Evolutionary conservation across 2,113 vertebrate genomes (phyloP), one percentile per base, ranked within the genome.

Genomic region (Sylvia atricapilla): DNA sequence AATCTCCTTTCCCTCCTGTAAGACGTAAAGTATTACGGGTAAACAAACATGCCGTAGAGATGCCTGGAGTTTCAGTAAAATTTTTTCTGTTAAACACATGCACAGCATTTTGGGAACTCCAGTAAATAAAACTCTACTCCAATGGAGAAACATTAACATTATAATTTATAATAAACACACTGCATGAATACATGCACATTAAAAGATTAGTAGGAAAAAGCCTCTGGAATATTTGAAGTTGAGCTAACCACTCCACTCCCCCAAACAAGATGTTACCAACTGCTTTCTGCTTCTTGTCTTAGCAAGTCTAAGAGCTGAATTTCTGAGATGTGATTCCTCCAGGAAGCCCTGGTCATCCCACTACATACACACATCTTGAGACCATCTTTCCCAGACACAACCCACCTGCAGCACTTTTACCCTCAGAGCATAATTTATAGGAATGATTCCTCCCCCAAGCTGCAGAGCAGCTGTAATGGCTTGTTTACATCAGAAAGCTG

Each of bases 401-500:
- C 28, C 50, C 79, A 84, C 53, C 72, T 60, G 27, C 18, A 50
- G 11, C 19, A 27, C 69, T 85, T 78, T 25, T 44, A 59, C 31
- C 50, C 74, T 64, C 53, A 18, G 27, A 75, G 24, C 17, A 52
- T 13, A 37, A 33, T 52, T 94, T 84, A 60, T 47, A 46, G 66
- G 46, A 84, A 28, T n/a, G 4, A 72, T 55, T 66, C 47, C 50
- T 46, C 28, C 84, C 55, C 47, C 62, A 68, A 52, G 49, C 82
- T 78, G 60, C 62, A 79, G 64, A 68, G 86, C 84, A 84, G 64
- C 91, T 92, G 84, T 75, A 87, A 68, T 19, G 60, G 73, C 60
- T 95, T 91, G 66, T 89, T 95, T 84, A 94, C 77, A 79, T 39
- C 84, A 84, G 60, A 81, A 91, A 66, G 46, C 53, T 82, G 80